A percentile compares a stretch with the other conserved stretches of the same genome.
These are phyloP conservation scores for Heliconius charithonia DNA, from an alignment of 2,888 invertebrate species.

Conservation along the genomic window DNA sequence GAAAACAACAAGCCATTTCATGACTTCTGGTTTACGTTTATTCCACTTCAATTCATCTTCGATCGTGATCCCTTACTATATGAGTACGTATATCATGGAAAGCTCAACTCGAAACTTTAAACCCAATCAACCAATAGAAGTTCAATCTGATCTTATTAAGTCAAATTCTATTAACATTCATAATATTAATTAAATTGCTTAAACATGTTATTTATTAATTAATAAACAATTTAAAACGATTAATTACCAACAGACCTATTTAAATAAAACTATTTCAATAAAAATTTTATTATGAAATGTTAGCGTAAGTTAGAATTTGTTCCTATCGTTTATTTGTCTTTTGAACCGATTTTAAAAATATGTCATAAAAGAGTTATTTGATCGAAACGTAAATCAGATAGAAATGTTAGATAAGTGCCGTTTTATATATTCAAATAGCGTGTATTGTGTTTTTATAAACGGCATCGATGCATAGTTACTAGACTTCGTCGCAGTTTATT, in stretches of 20 bases:
- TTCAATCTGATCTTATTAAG: conserved; percentile 4
- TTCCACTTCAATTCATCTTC: neutral
- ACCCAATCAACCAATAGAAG: conserved; percentile 7
- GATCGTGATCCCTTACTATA: conserved; percentile 1
- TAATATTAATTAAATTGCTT: neutral
- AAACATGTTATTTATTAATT: neutral
- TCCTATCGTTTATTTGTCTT: neutral
- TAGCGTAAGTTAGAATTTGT: conserved; percentile 1
- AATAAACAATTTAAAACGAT: neutral
- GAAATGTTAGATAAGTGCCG: conserved; percentile 58
- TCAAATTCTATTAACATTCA: neutral
- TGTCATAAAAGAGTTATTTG: conserved; percentile 24
- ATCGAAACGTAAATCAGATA: conserved; percentile 74
- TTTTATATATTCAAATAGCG: conserved; percentile 13
- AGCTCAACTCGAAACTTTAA: conserved; percentile 11
- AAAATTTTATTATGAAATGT: neutral
- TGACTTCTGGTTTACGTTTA: conserved; percentile 1
- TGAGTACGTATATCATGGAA: conserved; percentile 15
- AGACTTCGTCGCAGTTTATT: neutral
- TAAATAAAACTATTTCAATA: conserved; percentile 11
- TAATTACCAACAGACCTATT: neutral
- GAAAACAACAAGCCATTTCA: neutral
- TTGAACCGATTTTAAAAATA: neutral
- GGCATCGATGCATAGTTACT: neutral
- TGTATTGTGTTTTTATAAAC: conserved; percentile 3